Base-by-base conservation (phyloP, 2,113 vertebrate species). In the Delphinus delphis region DNA sequence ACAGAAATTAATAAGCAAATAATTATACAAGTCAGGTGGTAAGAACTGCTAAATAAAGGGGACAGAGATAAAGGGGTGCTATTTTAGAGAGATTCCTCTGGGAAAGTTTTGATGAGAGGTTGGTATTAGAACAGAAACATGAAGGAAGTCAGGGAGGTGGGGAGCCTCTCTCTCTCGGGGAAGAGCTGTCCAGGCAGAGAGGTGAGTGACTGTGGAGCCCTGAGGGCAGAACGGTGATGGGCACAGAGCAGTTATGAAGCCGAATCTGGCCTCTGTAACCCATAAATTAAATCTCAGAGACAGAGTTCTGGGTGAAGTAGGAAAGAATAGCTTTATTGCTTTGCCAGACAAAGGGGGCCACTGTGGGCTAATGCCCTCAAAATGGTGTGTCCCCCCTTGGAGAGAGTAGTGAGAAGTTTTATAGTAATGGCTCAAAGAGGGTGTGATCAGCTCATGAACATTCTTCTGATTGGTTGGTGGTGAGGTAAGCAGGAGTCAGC, bases 151-250 rank as follows among this genome's bases (percentile, higher is more conserved):
- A 20, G 25, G 62, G 41, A 38, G 71, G 44, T 20, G 28, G 11
- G 44, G 6, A 47, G 50, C 10, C 71, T n/a, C 5, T n/a, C 63
- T 7, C 38, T 41, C 50, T 70, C 8, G 5, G 53, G 53, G 4
- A 25, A 13, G 25, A 65, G 63, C 10, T 11, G 36, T 50, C n/a
- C n/a, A 44, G 62, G 23, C 65, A 67, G 60, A 63, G 26, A 11
- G 12, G 6, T 6, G 28, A 60, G 41, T 41, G 20, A 58, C 3
- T 2, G 0, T 1, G 10, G 28, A 44, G 8, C 3, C 12, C n/a
- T 7, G 3, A 31, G 70, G 50, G 11, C 14, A 23, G 53, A 38
- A 21, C 1, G 28, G 50, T 31, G 3, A 17, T 62, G 44, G 15
- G 5, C 36, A 7, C 44, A 31, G 44, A 50, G 74, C 44, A 41